Evolutionary conservation across 2,113 vertebrate genomes (phyloP).

Genomic region (Oryzias javanicus): DNA sequence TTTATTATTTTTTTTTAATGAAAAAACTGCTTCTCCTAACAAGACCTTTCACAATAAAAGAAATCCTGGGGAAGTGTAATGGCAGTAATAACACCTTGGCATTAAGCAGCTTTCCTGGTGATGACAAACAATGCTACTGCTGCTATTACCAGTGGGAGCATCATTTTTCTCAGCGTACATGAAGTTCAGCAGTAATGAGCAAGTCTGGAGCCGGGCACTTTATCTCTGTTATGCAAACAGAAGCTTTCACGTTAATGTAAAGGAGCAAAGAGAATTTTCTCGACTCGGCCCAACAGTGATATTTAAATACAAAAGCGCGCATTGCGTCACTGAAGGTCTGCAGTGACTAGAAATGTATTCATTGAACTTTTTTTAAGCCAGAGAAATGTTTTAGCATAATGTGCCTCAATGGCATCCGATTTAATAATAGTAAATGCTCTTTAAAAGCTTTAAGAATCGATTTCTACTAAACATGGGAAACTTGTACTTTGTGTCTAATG

Average conservation of each 20-base stretch:
- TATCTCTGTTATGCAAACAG: neutral
- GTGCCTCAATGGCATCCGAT: no score
- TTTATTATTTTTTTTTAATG: neutral
- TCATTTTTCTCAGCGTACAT: constrained; percentile 6
- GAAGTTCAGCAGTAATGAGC: constrained; percentile 16
- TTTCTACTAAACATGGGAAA: no score
- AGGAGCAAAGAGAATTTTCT: neutral
- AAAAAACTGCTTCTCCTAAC: neutral
- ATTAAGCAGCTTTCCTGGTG: constrained; percentile 14
- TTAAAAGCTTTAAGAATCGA: no score
- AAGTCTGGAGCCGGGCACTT: constrained; percentile 4
- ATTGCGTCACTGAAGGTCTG: no score
- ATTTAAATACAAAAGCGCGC: no score
- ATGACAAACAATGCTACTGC: constrained; percentile 29
- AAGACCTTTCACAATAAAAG: constrained; percentile 28
- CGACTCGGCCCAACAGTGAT: neutral
- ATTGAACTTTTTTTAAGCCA: no score
- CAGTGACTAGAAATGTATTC: no score
- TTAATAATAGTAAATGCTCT: no score
- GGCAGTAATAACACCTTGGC: constrained; percentile 11
- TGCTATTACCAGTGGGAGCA: constrained; percentile 25
- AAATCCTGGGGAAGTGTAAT: constrained; percentile 25
- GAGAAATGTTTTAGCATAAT: no score
- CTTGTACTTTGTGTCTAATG: no score
- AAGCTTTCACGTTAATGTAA: neutral